Percentiles rank a stretch among this genome's conserved stretches.
phyloP scores from a whole-genome alignment of 1,140 invertebrate species.

The Vollenhovia emeryi region DNA sequence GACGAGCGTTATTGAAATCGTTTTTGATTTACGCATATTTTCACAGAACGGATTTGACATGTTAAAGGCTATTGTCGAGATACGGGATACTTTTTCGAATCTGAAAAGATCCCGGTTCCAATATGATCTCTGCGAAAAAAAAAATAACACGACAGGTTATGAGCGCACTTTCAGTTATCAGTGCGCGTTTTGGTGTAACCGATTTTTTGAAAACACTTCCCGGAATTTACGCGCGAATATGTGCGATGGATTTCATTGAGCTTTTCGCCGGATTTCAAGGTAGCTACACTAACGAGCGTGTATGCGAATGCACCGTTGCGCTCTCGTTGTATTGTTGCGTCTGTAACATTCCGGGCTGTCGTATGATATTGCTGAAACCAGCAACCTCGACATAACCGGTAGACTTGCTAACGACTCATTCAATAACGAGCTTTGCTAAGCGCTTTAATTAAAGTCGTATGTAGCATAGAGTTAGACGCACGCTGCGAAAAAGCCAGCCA shows the following conservation, averaged over 20 bases:
- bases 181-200: background rate
- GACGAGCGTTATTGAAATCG: constrained; percentile 24
- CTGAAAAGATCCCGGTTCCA: background rate
- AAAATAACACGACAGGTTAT: background rate
- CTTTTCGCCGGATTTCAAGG: constrained; percentile 34
- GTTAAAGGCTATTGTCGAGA: background rate
- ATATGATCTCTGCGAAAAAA: background rate
- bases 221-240: background rate
- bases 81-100: background rate
- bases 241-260: background rate
- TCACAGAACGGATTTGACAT: background rate
- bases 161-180: constrained; percentile 1
- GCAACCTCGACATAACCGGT: constrained; percentile 48
- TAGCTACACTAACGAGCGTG: constrained; percentile 12
- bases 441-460: constrained; percentile 74
- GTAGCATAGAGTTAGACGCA: constrained; percentile 32
- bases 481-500: background rate
- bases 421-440: constrained; percentile 74
- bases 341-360: constrained; percentile 27
- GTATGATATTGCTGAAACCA: constrained; percentile 59
- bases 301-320: constrained; percentile 3
- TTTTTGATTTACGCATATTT: constrained; percentile 30
- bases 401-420: constrained; percentile 68
- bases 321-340: constrained; percentile 33
- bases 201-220: background rate